Evolutionary conservation across 2,888 invertebrate species (phyloP).

Genomic region (Aquatica leii): DNA sequence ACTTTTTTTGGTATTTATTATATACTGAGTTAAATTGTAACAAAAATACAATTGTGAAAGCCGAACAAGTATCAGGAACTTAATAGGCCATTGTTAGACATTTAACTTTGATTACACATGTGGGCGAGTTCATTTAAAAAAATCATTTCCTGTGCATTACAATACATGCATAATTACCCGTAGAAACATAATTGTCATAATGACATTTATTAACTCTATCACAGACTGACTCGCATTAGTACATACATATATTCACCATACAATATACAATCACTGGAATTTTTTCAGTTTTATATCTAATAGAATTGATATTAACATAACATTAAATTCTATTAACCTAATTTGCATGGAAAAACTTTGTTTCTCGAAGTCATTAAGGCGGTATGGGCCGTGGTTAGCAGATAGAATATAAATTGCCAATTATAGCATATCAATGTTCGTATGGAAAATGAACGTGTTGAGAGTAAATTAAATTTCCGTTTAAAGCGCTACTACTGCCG

Average conservation of each 20-base stretch:
- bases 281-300: constrained; percentile 12
- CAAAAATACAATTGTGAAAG: constrained; percentile 54
- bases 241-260: not conserved
- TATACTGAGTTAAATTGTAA: constrained; percentile 27
- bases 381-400: constrained; percentile 35
- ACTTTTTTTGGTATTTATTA: no score
- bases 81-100: constrained; percentile 62
- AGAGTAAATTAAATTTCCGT: constrained; percentile 56
- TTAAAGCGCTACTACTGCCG: constrained; percentile 51
- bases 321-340: constrained; percentile 26
- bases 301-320: constrained; percentile 21
- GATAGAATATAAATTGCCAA: constrained; percentile 53
- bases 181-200: constrained; percentile 61
- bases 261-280: constrained; percentile 1
- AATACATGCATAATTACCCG: constrained; percentile 62
- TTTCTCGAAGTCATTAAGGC: constrained; percentile 41
- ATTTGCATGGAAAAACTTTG: constrained; percentile 52
- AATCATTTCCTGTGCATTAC: constrained; percentile 61
- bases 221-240: constrained; percentile 34
- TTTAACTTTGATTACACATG: constrained; percentile 62
- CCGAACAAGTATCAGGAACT: constrained; percentile 56
- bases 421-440: constrained; percentile 51
- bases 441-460: constrained; percentile 53
- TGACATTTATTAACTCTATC: constrained; percentile 60
- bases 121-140: constrained; percentile 62